Evolutionary conservation across 2,888 invertebrate species (phyloP).

Genomic region (Lasioglossum lativentre): DNA sequence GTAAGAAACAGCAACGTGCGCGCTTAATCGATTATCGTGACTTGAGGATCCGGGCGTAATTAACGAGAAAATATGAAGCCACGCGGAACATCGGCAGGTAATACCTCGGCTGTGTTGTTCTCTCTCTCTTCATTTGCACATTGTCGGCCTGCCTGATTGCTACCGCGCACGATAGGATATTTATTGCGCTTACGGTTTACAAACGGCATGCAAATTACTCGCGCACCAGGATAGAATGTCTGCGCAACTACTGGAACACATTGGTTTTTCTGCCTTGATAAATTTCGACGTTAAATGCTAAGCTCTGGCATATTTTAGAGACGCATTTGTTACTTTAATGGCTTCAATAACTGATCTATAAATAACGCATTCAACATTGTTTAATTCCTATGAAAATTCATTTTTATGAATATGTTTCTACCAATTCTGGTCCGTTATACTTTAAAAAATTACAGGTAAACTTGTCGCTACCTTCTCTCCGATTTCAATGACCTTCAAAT

Average conservation of each 20-base stretch:
- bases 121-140: conserved; percentile 56
- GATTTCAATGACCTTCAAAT: no score
- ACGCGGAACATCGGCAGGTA: conserved; percentile 8
- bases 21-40: conserved; percentile 48
- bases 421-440: neutral
- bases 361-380: neutral
- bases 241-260: conserved; percentile 18
- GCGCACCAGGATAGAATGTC: conserved; percentile 11
- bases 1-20: neutral
- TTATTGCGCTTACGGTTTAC: conserved; percentile 66
- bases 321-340: neutral
- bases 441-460: no score
- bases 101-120: conserved; percentile 27
- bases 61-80: conserved; percentile 53
- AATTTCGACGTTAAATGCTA: conserved; percentile 21
- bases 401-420: neutral
- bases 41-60: conserved; percentile 27
- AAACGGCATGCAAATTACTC: conserved; percentile 65
- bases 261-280: conserved; percentile 32
- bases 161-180: conserved; percentile 67
- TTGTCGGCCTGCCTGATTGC: conserved; percentile 59
- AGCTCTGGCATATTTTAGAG: conserved; percentile 20
- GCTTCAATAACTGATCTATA: neutral
- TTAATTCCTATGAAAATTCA: neutral
- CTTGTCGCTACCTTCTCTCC: no score